Evolutionary conservation across 2,888 invertebrate genomes (phyloP).

Genomic region (Morpho achilles): DNA sequence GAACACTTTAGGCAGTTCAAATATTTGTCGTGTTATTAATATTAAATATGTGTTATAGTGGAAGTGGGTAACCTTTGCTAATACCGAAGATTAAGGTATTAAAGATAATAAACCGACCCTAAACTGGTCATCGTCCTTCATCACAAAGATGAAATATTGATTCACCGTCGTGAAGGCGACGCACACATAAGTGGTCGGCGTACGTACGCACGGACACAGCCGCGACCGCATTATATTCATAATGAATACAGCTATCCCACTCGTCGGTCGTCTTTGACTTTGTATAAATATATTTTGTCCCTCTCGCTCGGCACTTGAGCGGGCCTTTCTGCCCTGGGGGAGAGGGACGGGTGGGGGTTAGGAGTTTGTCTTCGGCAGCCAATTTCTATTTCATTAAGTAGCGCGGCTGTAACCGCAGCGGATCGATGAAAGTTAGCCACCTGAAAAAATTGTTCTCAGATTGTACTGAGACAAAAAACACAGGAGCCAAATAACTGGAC

Average conservation of each 20-base stretch:
- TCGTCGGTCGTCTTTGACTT: constrained; percentile 76
- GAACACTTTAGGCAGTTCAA: too few species aligned
- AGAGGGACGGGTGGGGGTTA: constrained; percentile 67
- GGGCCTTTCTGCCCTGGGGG: constrained; percentile 53
- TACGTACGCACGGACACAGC: constrained; percentile 70
- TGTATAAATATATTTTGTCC: constrained; percentile 77
- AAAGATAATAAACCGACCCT: constrained; percentile 35
- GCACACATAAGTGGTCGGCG: constrained; percentile 54
- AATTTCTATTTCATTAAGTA: constrained; percentile 78
- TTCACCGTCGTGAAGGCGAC: constrained; percentile 62
- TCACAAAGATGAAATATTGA: constrained; percentile 75
- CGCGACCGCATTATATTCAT: constrained; percentile 77
- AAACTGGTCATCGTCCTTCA: constrained; percentile 49
- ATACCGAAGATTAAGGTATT: constrained; percentile 16
- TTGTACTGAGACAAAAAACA: background rate
- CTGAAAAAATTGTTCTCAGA: constrained; percentile 43
- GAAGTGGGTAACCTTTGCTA: background rate
- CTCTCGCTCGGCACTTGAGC: constrained; percentile 60
- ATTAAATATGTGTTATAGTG: too few species aligned
- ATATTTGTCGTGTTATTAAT: too few species aligned
- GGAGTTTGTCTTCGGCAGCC: constrained; percentile 75
- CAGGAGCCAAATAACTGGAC: too few species aligned
- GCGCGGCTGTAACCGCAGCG: constrained; percentile 68
- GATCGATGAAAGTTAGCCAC: constrained; percentile 62
- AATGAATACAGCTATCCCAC: constrained; percentile 79